Conservation (phyloP, 2,113 vertebrate species). For the Dicerorhinus sumatrensis region DNA sequence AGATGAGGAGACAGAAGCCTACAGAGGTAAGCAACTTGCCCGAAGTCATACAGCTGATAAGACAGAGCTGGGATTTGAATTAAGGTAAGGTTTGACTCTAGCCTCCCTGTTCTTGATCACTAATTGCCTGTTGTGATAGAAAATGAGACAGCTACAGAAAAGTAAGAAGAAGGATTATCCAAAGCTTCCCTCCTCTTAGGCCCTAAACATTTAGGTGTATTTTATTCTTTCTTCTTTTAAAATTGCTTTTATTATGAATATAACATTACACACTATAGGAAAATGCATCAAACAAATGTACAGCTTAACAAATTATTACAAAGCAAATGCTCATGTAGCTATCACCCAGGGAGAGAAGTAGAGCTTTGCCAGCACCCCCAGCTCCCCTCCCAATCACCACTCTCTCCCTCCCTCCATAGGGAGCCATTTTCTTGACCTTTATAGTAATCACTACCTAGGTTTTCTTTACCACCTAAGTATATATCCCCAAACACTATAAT, state of each 20-base stretch:
- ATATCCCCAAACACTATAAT: not conserved
- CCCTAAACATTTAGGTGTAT: not conserved
- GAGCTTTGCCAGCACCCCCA: not conserved
- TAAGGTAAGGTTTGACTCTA: not conserved
- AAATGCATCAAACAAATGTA: not conserved
- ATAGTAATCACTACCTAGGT: not conserved
- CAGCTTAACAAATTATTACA: not conserved
- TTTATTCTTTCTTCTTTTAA: slow-evolving; percentile 18
- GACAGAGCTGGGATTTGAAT: not conserved
- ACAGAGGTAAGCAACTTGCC: not conserved
- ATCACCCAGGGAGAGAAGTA: not conserved
- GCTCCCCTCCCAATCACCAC: not conserved
- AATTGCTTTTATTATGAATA: slow-evolving; percentile 13
- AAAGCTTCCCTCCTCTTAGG: not conserved
- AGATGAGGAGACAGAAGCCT: not conserved
- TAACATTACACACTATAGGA: not conserved
- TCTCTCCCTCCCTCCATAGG: not conserved
- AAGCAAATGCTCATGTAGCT: not conserved
- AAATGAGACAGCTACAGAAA: not conserved
- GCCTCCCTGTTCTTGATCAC: not conserved
- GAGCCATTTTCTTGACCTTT: not conserved
- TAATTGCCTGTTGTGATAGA: not conserved
- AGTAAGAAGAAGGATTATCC: not conserved
- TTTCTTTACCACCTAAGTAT: not conserved
- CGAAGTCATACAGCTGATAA: not conserved